Conservation (phyloP, 1,140 invertebrate genomes). For the Lepidostoma basale region DNA sequence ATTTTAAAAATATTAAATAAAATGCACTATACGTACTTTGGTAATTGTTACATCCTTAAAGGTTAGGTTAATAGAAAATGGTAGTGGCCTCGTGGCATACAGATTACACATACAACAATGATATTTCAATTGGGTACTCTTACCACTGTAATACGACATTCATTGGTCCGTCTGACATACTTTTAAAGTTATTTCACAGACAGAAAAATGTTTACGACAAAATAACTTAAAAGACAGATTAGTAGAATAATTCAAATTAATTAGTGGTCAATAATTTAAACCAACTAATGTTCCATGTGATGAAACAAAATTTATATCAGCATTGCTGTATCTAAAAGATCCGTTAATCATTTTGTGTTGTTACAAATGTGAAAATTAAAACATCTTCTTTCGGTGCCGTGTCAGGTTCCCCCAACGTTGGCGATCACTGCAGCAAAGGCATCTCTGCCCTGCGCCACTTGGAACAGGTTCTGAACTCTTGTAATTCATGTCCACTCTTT, state of each 20-base stretch:
- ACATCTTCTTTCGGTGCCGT: no score
- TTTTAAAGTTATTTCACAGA: not conserved
- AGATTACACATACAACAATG: not conserved
- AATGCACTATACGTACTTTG: slow-evolving; percentile 3
- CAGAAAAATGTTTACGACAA: not conserved
- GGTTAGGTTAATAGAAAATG: slow-evolving; percentile 4
- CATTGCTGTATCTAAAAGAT: no score
- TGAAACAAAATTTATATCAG: no score
- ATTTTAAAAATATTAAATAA: not conserved
- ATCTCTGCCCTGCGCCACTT: no score
- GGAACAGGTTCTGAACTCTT: no score
- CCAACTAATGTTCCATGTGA: no score
- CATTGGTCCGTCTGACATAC: slow-evolving; percentile 3
- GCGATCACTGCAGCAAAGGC: no score
- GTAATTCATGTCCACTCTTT: no score
- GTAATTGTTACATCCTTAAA: slow-evolving; percentile 14
- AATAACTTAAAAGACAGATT: not conserved
- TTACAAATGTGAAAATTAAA: no score
- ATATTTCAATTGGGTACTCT: not conserved
- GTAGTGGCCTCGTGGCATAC: not conserved
- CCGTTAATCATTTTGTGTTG: no score
- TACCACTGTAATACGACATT: not conserved
- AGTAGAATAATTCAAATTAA: not conserved
- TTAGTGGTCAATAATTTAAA: no score
- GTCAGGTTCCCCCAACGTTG: no score